Evolutionary conservation across 2,888 invertebrate species (phyloP).

Genomic region (Malacosoma neustria): DNA sequence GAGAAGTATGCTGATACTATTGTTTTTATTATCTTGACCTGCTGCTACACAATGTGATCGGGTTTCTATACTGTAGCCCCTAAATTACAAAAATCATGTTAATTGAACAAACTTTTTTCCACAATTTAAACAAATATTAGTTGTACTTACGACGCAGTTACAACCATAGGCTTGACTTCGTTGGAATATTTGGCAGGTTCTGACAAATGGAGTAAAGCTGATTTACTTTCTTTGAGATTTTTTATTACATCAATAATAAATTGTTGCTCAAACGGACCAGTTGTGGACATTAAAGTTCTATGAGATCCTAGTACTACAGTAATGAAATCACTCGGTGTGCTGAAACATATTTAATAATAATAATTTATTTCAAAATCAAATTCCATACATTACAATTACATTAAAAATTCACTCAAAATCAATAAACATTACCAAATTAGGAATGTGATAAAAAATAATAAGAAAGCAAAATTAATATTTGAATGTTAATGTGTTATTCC

Average conservation of each 20-base stretch:
- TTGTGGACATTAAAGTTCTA: conserved; percentile 69
- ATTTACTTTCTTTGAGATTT: conserved; percentile 72
- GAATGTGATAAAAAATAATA: too few relatives aligned
- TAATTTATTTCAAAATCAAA: too few relatives aligned
- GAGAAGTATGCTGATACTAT: conserved; percentile 64
- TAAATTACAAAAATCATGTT: too few relatives aligned
- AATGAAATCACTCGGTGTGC: conserved; percentile 73
- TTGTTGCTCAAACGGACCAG: conserved; percentile 83
- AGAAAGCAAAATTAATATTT: too few relatives aligned
- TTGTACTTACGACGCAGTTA: conserved; percentile 65
- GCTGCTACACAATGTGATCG: conserved; percentile 77
- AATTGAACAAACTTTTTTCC: too few relatives aligned
- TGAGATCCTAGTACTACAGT: conserved; percentile 81
- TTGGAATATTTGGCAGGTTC: conserved; percentile 73
- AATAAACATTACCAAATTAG: too few relatives aligned
- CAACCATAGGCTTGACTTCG: conserved; percentile 78
- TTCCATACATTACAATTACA: too few relatives aligned
- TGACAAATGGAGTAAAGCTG: conserved; percentile 78
- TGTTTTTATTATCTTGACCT: conserved; percentile 68
- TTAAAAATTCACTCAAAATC: too few relatives aligned
- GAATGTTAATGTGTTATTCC: too few relatives aligned
- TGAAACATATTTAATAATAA: conserved; percentile 30
- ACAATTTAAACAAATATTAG: too few relatives aligned
- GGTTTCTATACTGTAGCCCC: conserved; percentile 32
- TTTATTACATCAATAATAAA: conserved; percentile 75